Evolutionary conservation across 1,140 invertebrate species (phyloP), one percentile per base, ranked within the genome.

Genomic region (Cherax destructor): DNA sequence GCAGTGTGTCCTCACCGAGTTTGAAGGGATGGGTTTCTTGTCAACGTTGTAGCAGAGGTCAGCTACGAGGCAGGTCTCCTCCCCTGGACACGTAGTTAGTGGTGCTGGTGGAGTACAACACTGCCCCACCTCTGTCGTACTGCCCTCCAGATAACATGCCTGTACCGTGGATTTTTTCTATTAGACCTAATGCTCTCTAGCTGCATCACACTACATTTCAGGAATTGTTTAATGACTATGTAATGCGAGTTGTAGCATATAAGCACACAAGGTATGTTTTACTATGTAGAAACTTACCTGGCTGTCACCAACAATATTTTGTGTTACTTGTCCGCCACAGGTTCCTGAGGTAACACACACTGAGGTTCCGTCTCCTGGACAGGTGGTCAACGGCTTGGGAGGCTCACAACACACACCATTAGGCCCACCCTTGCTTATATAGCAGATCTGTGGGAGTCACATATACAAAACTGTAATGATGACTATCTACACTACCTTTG

Each of bases 351-450:
- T 0, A 13, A 65, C 61, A 65, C 61, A 65, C 16, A 18, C 18
- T 65, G 13, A 18, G 11, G 16, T 65, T 1, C 61, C 61, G 61
- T 65, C 61, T 16, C 5, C 13, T 5, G 61, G 18, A 18, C 61
- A 65, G 5, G 11, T 65, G 13, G 11, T 18, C 6, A 61, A 18
- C 5, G 61, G 69, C 13, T 49, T 49, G 10, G 61, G 79, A 24
- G 74, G 72, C 2, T 78, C 49, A 18, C 92, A 90, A 50, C 87
- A 83, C 24, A 89, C 74, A 13, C 81, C 85, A 10, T 24, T 30
- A 11, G 4, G 93, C 80, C 18, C 93, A 5, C 61, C 77, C 16
- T 16, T 21, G 78, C 16, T 11, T 18, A 65, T 16, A 11, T 52
- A 50, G 50, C 84, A 91, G 9, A 76, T 59, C 89, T 91, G 81